Conservation (phyloP, 92 coral and sea anemone genomes). For the Siderastrea radians region DNA sequence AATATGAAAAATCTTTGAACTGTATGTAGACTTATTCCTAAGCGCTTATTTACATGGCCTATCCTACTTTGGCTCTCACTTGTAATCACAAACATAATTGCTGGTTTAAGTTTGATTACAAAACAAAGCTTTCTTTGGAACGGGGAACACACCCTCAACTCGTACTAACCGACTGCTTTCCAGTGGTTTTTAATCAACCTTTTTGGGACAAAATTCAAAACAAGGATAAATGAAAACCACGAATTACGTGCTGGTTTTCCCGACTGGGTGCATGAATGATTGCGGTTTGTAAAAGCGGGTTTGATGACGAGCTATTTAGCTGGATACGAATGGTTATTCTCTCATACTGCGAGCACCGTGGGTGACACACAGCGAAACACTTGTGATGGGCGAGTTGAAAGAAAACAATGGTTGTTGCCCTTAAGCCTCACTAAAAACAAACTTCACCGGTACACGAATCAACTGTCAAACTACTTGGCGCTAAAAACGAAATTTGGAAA, state of each 20-base stretch:
- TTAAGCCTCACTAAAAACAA: constrained; percentile 49
- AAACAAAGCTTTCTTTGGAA: constrained; percentile 24
- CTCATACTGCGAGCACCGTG: constrained; percentile 38
- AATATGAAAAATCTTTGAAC: constrained; percentile 65
- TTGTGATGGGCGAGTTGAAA: constrained; percentile 57
- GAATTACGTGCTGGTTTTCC: constrained; percentile 30
- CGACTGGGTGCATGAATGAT: constrained; percentile 5
- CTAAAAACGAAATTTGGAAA: constrained; percentile 24
- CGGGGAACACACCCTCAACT: constrained; percentile 26
- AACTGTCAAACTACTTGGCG: constrained; percentile 55
- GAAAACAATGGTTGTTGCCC: constrained; percentile 53
- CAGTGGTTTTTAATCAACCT: constrained; percentile 14
- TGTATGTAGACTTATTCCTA: constrained; percentile 25
- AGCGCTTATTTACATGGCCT: constrained; percentile 41
- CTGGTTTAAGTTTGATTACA: constrained; percentile 29
- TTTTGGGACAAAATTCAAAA: background rate
- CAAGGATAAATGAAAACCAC: constrained; percentile 16
- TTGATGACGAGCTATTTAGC: constrained; percentile 39
- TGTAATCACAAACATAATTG: constrained; percentile 28
- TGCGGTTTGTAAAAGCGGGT: constrained; percentile 52
- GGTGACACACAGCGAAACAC: constrained; percentile 40
- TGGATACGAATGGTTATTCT: constrained; percentile 19
- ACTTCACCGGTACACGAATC: constrained; percentile 46
- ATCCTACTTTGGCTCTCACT: background rate
- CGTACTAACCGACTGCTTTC: constrained; percentile 7